Conservation (phyloP, 2,888 invertebrate species). For the Lasioglossum malachurum region DNA sequence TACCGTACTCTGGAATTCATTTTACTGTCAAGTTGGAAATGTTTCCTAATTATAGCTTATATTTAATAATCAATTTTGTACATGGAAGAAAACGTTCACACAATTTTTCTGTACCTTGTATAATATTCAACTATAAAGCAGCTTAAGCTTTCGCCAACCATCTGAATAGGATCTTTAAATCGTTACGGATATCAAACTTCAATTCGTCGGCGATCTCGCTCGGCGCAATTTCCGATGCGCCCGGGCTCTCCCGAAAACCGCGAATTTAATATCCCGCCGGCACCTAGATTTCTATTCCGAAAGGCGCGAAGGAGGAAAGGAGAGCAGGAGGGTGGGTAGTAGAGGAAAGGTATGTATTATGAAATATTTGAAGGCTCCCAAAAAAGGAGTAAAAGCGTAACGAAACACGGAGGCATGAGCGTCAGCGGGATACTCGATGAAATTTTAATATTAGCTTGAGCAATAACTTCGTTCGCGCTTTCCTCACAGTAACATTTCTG, state of each 20-base stretch:
- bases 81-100: too few relatives aligned
- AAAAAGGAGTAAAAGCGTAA: conserved; percentile 24
- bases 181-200: background rate
- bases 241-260: conserved; percentile 22
- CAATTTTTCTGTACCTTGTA: too few relatives aligned
- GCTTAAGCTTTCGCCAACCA: too few relatives aligned
- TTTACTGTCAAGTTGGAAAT: background rate
- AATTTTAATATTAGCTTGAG: conserved; percentile 43
- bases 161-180: too few relatives aligned
- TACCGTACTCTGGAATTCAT: background rate
- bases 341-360: background rate
- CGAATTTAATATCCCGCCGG: conserved; percentile 46
- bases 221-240: background rate
- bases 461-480: background rate
- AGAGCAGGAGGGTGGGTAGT: background rate
- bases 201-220: background rate
- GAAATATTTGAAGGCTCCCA: conserved; percentile 34
- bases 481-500: background rate
- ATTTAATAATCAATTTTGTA: too few relatives aligned
- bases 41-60: too few relatives aligned
- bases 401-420: conserved; percentile 13
- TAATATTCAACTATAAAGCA: too few relatives aligned
- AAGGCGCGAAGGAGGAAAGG: conserved; percentile 10
- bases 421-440: conserved; percentile 22
- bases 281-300: conserved; percentile 39